phyloP scores from a whole-genome alignment of 2,797 vertebrate species.

The Lacerta viridis region DNA sequence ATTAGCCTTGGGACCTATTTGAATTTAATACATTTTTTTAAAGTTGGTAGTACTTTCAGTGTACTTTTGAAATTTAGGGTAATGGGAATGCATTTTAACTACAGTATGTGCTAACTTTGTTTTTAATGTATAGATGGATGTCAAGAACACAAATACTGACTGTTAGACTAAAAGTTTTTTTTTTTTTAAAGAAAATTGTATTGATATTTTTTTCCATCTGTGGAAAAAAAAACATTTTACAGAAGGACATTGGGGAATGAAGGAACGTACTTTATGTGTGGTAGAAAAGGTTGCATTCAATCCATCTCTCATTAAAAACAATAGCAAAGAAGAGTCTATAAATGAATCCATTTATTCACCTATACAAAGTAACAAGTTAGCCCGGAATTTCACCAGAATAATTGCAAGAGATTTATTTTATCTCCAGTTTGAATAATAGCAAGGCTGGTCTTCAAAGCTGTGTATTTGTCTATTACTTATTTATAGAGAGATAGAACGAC shows the following conservation, averaged over 20 bases:
- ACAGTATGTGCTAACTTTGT: constrained; percentile 75
- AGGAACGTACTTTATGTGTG: neutral
- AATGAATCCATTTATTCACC: neutral
- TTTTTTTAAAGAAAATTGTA: constrained; percentile 30
- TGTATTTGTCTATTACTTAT: neutral
- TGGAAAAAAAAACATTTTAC: constrained; percentile 12
- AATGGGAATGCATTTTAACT: constrained; percentile 84
- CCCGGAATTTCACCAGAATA: neutral
- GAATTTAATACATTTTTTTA: constrained; percentile 85
- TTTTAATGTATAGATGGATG: constrained; percentile 81
- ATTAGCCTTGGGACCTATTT: constrained; percentile 89
- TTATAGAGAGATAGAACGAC: neutral
- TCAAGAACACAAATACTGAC: constrained; percentile 75
- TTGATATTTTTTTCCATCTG: constrained; percentile 56
- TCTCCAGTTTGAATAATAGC: neutral
- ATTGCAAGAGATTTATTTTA: neutral
- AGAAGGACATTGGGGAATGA: constrained; percentile 36
- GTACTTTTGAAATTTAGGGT: constrained; percentile 85
- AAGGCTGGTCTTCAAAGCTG: neutral
- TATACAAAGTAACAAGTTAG: neutral
- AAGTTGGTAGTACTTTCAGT: constrained; percentile 81
- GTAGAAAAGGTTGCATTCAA: neutral
- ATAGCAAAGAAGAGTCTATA: constrained; percentile 4
- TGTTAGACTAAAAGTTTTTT: constrained; percentile 64
- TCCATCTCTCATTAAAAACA: fast-evolving